Percentiles rank a stretch among this genome's conserved stretches.
These are phyloP conservation scores for Lamprotornis superbus DNA, from an alignment of 2,113 vertebrate species.

Conservation along the genomic window DNA sequence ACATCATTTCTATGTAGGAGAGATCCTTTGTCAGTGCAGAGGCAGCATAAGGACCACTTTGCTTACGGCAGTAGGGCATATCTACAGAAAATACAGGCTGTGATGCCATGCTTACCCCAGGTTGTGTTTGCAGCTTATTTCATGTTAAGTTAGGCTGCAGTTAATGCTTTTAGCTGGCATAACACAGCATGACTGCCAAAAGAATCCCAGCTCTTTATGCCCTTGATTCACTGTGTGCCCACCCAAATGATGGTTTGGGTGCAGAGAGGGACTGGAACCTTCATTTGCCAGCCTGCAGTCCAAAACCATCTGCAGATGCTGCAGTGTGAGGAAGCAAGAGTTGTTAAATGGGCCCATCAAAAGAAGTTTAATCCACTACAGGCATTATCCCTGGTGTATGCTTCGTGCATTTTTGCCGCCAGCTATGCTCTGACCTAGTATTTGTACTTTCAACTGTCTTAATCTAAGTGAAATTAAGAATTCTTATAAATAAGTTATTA, in stretches of 20 bases:
- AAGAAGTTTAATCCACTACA: not conserved
- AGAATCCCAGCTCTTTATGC: not conserved
- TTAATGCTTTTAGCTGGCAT: not conserved
- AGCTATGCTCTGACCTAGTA: slow-evolving; percentile 39
- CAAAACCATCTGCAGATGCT: not conserved
- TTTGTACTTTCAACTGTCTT: slow-evolving; percentile 15
- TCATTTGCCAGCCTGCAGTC: not conserved
- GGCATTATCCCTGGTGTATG: not conserved
- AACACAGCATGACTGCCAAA: not conserved
- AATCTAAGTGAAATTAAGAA: slow-evolving; percentile 34
- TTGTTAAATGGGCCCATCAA: not conserved
- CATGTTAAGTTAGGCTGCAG: not conserved
- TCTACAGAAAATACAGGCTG: not conserved
- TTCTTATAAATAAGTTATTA: slow-evolving; percentile 23
- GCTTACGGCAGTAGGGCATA: not conserved
- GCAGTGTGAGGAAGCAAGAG: not conserved
- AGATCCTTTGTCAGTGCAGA: not conserved
- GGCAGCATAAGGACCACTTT: not conserved
- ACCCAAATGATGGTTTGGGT: not conserved
- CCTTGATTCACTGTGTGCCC: not conserved
- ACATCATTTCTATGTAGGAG: not conserved
- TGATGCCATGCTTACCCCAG: not conserved
- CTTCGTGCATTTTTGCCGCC: slow-evolving; percentile 17
- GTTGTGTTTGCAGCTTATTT: not conserved
- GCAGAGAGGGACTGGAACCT: not conserved